Evolutionary conservation across 2,113 vertebrate genomes (phyloP), one percentile per base, ranked within the genome.

Genomic region (Laticauda colubrina): DNA sequence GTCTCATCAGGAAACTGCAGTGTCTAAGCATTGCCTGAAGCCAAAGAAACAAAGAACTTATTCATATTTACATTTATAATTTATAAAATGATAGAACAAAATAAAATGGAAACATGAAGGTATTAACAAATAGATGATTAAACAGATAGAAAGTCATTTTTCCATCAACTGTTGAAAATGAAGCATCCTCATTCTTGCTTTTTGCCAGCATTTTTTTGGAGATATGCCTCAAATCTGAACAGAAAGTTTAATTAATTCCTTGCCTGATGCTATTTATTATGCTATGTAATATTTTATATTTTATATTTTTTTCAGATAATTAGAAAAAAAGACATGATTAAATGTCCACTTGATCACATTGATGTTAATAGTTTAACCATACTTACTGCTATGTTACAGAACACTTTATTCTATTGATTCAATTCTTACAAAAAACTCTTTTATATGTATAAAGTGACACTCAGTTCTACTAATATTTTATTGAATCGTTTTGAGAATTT

Each of bases 11-110:
- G 9, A 14, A 53, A 14, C 94, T 91, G 54, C 26, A 56, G 64
- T 2, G 94, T 91, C 93, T 94, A 94, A 95, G 89, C 56, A 93
- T 9, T 4, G 51, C 96, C 94, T 87, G 61, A 26, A 96, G 95
- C 88, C 54, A 89, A 93, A 94, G 24, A 55, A 94, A 91, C 53
- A 91, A 93, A 90, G 75, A 89, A 48, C 43, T n/a, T 92, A 0
- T 94, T 89, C 92, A 54, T 93, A 92, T 92, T 91, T 91, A 23
- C 90, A 93, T 95, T 95, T 90, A 94, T 93, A 93, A 96, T 96
- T 96, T 61, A 95, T 89, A 12, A 53, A 90, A 94, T 0, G 9
- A 94, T 89, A 96, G 91, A 94, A 95, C 26, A 97, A 97, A 96
- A 91, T 96, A 95, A 96, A 86, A 91, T 53, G n/a, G 24, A 5